Conservation (phyloP, 2,888 invertebrate species). For the Glyphotaelius pellucidus region DNA sequence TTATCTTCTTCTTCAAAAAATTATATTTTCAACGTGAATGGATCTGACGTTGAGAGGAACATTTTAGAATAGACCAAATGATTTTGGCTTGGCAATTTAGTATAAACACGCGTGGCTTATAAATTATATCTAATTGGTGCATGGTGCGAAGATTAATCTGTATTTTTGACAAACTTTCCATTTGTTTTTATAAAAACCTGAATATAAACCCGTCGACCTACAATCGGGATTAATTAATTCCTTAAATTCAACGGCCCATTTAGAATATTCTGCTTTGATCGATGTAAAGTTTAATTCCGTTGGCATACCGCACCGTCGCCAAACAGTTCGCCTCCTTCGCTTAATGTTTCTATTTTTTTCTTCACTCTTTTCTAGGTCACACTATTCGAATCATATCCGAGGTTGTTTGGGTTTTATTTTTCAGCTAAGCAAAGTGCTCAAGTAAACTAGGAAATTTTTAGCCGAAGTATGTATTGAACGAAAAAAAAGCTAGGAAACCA, state of each 20-base stretch:
- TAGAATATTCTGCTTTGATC: conserved; percentile 30
- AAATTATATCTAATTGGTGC: not conserved
- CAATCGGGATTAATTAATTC: conserved; percentile 19
- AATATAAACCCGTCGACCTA: not conserved
- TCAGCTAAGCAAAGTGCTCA: not conserved
- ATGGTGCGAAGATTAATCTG: not conserved
- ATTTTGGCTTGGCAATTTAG: not conserved
- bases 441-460: not conserved
- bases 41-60: no score
- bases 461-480: not conserved
- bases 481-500: no score
- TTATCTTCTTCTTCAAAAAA: no score
- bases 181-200: not conserved
- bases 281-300: conserved; percentile 16
- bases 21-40: no score
- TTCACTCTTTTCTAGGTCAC: conserved; percentile 12
- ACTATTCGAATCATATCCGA: not conserved
- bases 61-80: not conserved
- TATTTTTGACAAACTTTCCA: not conserved
- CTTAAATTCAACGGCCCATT: conserved; percentile 23
- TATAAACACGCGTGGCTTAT: not conserved
- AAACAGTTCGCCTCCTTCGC: not conserved
- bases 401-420: not conserved
- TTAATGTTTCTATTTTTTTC: conserved; percentile 18
- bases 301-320: conserved; percentile 1